Percentiles rank a stretch among this genome's conserved stretches.
These are phyloP conservation scores for Aphrophora alni DNA, from an alignment of 2,888 invertebrate genomes.

Conservation along the genomic window DNA sequence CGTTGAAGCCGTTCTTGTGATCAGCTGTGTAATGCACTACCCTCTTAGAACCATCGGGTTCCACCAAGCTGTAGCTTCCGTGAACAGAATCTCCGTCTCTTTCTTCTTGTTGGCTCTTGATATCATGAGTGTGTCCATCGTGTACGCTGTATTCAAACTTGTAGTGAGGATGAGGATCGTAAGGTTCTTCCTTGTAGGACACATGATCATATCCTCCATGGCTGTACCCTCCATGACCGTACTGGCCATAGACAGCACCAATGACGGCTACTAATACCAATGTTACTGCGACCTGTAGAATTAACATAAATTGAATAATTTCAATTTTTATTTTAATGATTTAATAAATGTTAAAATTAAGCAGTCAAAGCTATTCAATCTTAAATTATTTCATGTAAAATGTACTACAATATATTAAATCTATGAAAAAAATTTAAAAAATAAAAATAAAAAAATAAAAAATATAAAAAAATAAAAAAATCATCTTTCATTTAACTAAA, in stretches of 20 bases:
- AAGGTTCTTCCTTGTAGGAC: neutral
- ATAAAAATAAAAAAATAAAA: too few species aligned
- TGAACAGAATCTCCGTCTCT: neutral
- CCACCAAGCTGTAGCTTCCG: neutral
- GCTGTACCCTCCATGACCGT: neutral
- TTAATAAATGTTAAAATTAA: too few species aligned
- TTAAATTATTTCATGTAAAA: too few species aligned
- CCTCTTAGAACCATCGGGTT: neutral
- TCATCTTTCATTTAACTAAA: too few species aligned
- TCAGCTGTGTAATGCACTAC: neutral
- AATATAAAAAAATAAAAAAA: too few species aligned
- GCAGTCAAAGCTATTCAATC: too few species aligned
- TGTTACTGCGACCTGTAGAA: too few species aligned
- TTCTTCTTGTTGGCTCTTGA: neutral
- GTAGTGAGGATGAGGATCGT: neutral
- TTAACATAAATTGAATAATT: too few species aligned
- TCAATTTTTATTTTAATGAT: too few species aligned
- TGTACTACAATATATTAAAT: too few species aligned
- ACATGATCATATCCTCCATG: neutral
- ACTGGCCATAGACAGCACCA: neutral
- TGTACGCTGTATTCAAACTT: constrained; percentile 2
- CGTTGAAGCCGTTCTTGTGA: neutral
- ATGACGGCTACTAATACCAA: neutral
- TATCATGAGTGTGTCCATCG: neutral
- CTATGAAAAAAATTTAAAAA: too few species aligned